Conservation (phyloP, 2,113 vertebrate genomes). For the Lasiurus cinereus region DNA sequence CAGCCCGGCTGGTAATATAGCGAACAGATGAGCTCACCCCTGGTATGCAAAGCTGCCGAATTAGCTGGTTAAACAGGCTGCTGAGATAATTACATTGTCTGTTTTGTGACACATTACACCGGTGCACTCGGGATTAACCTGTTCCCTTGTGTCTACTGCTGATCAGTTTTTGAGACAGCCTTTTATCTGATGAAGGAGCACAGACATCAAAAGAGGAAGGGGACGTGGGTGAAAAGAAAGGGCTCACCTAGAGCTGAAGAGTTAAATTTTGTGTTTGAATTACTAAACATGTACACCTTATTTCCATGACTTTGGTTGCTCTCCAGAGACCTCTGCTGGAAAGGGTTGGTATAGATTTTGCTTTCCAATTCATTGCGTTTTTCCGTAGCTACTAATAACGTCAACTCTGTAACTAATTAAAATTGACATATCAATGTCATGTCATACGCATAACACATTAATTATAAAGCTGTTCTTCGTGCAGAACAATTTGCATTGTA, state of each 20-base stretch:
- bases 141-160: conserved; percentile 78
- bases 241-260: conserved; percentile 59
- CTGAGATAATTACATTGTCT: conserved; percentile 74
- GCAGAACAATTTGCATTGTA: neutral
- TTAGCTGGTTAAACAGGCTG: conserved; percentile 78
- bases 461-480: neutral
- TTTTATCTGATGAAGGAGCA: conserved; percentile 78
- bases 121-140: conserved; percentile 77
- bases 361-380: conserved; percentile 7
- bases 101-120: conserved; percentile 74
- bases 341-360: conserved; percentile 35
- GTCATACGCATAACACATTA: conserved; percentile 20
- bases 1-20: conserved; percentile 12
- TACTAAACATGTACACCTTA: conserved; percentile 23
- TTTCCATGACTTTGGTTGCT: conserved; percentile 75
- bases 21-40: conserved; percentile 79
- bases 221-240: conserved; percentile 77
- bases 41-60: conserved; percentile 79
- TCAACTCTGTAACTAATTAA: conserved; percentile 54
- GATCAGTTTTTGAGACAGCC: conserved; percentile 75
- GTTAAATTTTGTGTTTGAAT: conserved; percentile 72
- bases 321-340: conserved; percentile 71
- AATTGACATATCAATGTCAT: conserved; percentile 50
- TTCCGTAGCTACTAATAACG: neutral
- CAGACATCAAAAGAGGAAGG: conserved; percentile 80